Percentiles rank a stretch among this genome's conserved stretches.
Evolutionary conservation across 2,797 vertebrate species (phyloP).

Genomic region (Gallinago stenura): DNA sequence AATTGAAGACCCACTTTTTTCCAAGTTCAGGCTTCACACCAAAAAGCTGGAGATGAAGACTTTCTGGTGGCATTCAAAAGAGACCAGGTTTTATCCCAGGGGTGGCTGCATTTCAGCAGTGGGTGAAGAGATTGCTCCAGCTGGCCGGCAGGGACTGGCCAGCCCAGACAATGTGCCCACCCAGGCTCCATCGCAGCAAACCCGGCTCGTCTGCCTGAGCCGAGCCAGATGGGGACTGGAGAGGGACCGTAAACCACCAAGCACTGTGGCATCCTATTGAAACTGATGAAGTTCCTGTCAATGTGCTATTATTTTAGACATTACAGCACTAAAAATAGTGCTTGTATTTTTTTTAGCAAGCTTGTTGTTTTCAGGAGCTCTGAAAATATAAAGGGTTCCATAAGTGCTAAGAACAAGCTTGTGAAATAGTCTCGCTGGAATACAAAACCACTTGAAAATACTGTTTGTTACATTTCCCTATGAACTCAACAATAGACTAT

Average conservation of each 20-base stretch:
- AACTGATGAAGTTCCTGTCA: slow-evolving; percentile 30
- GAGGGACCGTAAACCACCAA: neutral
- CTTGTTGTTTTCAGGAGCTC: slow-evolving; percentile 56
- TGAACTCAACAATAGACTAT: slow-evolving; percentile 15
- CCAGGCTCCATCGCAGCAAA: neutral
- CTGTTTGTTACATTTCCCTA: slow-evolving; percentile 25
- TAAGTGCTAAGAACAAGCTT: slow-evolving; percentile 53
- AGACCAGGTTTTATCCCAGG: neutral
- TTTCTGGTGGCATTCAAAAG: neutral
- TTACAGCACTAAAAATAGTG: slow-evolving; percentile 29
- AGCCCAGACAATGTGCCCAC: neutral
- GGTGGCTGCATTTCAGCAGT: neutral
- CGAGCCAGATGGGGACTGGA: neutral
- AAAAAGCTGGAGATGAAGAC: neutral
- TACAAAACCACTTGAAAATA: slow-evolving; percentile 65
- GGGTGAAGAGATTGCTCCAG: neutral
- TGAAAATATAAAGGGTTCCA: slow-evolving; percentile 59
- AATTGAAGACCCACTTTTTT: neutral
- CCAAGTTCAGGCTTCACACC: neutral
- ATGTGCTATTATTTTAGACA: slow-evolving; percentile 44
- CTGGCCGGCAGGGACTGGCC: neutral
- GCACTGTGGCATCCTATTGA: neutral
- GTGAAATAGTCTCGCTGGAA: slow-evolving; percentile 46
- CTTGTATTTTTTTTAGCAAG: slow-evolving; percentile 3
- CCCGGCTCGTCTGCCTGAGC: neutral